phyloP scores from a whole-genome alignment of 2,113 vertebrate species.

The Embiotoca jacksoni region DNA sequence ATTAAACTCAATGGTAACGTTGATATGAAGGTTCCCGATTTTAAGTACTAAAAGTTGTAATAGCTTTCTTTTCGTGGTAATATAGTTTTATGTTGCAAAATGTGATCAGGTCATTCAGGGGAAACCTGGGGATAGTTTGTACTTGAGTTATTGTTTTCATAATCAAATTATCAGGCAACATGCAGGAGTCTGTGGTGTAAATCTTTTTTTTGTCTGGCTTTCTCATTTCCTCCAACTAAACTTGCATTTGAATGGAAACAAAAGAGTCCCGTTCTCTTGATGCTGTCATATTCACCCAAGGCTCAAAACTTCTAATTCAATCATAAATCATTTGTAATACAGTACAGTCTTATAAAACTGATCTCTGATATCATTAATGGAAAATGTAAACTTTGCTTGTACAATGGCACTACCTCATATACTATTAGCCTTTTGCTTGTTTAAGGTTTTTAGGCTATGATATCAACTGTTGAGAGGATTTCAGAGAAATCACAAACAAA shows the following conservation, averaged over 20 bases:
- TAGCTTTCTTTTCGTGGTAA: no score
- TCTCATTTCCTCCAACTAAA: neutral
- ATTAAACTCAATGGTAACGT: neutral
- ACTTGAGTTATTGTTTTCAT: no score
- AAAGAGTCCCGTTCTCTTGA: neutral
- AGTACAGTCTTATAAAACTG: neutral
- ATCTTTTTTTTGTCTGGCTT: neutral
- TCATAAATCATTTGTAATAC: neutral
- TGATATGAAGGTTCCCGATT: neutral
- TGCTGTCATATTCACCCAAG: neutral
- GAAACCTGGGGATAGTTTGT: no score
- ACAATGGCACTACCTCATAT: neutral
- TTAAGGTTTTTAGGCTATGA: neutral
- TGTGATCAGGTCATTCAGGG: no score
- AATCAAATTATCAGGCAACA: no score
- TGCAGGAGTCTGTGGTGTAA: neutral
- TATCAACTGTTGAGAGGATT: neutral
- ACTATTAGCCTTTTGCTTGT: neutral
- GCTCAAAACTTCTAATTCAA: neutral
- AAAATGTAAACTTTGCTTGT: neutral
- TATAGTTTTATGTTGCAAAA: neutral
- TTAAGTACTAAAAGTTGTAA: neutral
- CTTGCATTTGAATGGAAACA: neutral
- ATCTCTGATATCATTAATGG: neutral
- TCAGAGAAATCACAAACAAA: neutral